Base-by-base conservation (phyloP, 2,113 vertebrate species). In the Clinocottus analis region DNA sequence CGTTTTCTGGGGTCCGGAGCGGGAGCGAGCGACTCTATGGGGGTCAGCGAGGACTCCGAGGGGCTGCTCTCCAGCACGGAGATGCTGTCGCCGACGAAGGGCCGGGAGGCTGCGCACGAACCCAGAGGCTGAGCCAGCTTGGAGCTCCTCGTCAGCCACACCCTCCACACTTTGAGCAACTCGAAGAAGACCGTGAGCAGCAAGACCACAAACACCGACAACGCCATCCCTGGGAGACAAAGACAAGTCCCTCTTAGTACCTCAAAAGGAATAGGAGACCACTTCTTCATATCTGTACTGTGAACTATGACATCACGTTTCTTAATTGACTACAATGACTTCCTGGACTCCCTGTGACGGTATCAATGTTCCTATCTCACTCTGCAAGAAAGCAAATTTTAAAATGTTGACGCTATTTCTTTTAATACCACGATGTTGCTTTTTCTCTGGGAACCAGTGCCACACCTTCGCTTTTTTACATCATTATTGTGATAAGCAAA, bases 161-260 rank as follows among this genome's bases (percentile, higher is more conserved):
- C 84, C 81, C 97, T 95, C 93, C 94, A 95, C 43, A 97, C 96
- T 89, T 99, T 99, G 49, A 98, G 87, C 3, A 94, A 55, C 92
- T 99, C 97, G 0, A 97, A 99, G 11, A 97, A 63, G 41, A 97
- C 80, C 0, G 97, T 95, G 4, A 99, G 85, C 62, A 99, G 92
- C 55, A 97, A 79, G 80, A 99, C 92, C 53, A 98, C 92, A 8
- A 97, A 11, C 83, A 97, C 96, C 0, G 97, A 97, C 37, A 98
- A 80, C 10, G 78, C 88, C 95, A 99, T 96, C 21, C 98, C 98
- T 99, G 94, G 94, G 0, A 71, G 59, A 29, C 63, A 47, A 67
- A 69, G 0, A 74, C n/a, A 25, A 6, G 43, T 45, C 11, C 13
- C 12, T 37, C 35, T 9, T 10, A 45, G 43, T 17, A 47, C 45